Evolutionary conservation across 92 coral and sea anemone genomes (phyloP), one percentile per base, ranked within the genome.

Genomic region (Porites rus): DNA sequence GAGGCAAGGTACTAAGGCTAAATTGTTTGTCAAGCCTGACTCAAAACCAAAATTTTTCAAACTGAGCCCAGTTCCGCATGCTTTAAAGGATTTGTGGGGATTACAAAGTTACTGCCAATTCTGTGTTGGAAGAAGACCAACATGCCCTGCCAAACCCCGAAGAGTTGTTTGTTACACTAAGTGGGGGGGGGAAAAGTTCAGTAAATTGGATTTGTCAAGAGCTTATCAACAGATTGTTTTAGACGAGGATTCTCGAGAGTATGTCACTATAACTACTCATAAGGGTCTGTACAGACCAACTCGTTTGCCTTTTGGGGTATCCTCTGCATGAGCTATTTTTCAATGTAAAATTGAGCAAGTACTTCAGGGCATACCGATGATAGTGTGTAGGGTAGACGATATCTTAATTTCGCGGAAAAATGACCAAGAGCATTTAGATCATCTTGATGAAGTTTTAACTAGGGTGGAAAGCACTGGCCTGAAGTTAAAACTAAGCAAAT

Each of bases 311-410:
- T 92, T 89, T 52, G 88, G 95, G 54, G 89, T 92, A 19, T 88
- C 92, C 0, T 59, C 95, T 43, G 81, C 89, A 11, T 92, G 89
- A 18, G 91, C 91, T 21, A 80, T 89, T 6, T 92, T 92, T 74
- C 90, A 84, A 83, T 65, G 75, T 43, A 61, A 89, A 43, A 90
- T 93, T 81, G 90, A 93, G 43, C 68, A 82, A 46, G 89, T 89
- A 38, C 84, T 90, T 19, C 93, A 92, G 62, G 91, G 93, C 6
- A 62, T 93, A 19, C 84, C 87, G 69, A 58, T 83, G 51, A 91
- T 93, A 22, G 93, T 93, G 43, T 68, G 82, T 72, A 87, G 90
- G 53, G 92, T 90, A 38, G 96, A 93, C 61, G 89, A 93, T 75
- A 93, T 93, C 31, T 85, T 87, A 64, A 80, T 93, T 18, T 80